Evolutionary conservation across 2,888 invertebrate species (phyloP), one percentile per base, ranked within the genome.

Genomic region (Drosophila nigricruria): DNA sequence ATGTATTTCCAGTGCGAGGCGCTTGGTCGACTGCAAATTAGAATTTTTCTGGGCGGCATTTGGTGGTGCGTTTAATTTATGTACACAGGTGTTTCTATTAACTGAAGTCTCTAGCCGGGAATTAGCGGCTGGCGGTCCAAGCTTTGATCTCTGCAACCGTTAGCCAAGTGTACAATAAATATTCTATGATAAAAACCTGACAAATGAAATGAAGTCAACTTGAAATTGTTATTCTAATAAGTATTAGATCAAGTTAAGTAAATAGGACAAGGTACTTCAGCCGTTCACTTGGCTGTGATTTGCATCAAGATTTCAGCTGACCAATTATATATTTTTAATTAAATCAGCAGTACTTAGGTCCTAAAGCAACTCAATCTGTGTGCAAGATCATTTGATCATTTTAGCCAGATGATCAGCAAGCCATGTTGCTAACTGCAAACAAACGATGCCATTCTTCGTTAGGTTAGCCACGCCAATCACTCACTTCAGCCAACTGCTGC

Each of bases 51-150:
- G 77, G 77, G 80, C 80, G 64, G 53, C 57, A 65, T 79, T 78
- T 80, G 64, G 66, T 59, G 65, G 71, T 60, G 69, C 72, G 72
- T 75, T 82, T 65, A 82, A 88, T 88, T 88, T 86, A 88, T 83
- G 81, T 72, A 63, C 62, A 70, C 72, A 77, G 73, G 73, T 78
- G 80, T 80, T 80, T 78, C 73, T 69, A 80, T 78, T 72, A 77
- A 66, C 63, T 45, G 66, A 64, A 62, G 70, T 62, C 65, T 59
- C 64, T 57, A 25, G 20, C 25, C 36, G 59, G 53, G 23, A 42
- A 27, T 25, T 43, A 9, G 36, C 52, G n/a, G 61, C 18, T 59
- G 57, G 53, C 73, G 73, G 67, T 53, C 34, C 36, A 49, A 9
- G 45, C 78, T 80, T 86, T 82, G 81, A 81, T 78, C 76, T 70